These are phyloP conservation scores for Crypturellus tataupa DNA, from an alignment of 2,797 vertebrate species.

Conservation along the genomic window DNA sequence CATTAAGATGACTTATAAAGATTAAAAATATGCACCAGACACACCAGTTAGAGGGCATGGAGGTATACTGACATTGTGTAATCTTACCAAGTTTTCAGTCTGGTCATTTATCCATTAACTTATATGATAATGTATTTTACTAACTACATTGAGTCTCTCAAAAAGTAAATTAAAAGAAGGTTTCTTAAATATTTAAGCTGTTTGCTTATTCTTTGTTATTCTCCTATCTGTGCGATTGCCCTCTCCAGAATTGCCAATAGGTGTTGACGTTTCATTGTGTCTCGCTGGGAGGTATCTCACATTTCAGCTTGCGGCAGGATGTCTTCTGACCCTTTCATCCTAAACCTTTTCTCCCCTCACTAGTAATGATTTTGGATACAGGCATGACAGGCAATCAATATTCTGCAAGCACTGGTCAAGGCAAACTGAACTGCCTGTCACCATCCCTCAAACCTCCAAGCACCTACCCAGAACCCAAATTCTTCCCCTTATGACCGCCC, in stretches of 20 bases:
- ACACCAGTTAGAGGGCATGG: background rate
- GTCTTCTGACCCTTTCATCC: slow-evolving; percentile 2
- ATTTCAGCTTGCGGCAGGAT: background rate
- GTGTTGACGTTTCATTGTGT: background rate
- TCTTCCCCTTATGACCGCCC: background rate
- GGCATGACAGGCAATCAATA: background rate
- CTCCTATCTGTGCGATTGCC: rapidly evolving
- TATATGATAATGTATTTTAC: background rate
- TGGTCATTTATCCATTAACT: background rate
- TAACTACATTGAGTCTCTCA: background rate
- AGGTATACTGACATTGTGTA: background rate
- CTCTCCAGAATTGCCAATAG: background rate
- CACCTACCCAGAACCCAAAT: background rate
- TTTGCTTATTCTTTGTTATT: background rate
- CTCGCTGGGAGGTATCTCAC: background rate
- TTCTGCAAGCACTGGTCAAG: background rate
- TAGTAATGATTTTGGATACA: background rate
- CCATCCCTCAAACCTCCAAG: background rate
- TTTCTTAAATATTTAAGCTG: background rate
- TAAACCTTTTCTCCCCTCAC: background rate
- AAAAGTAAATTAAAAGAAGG: background rate
- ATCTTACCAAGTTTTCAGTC: background rate
- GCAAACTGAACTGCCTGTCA: background rate
- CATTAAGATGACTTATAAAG: background rate
- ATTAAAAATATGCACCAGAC: background rate